A percentile compares a stretch with the other conserved stretches of the same genome.
phyloP scores from a whole-genome alignment of 2,888 invertebrate genomes.

The Lochmaea crataegi region DNA sequence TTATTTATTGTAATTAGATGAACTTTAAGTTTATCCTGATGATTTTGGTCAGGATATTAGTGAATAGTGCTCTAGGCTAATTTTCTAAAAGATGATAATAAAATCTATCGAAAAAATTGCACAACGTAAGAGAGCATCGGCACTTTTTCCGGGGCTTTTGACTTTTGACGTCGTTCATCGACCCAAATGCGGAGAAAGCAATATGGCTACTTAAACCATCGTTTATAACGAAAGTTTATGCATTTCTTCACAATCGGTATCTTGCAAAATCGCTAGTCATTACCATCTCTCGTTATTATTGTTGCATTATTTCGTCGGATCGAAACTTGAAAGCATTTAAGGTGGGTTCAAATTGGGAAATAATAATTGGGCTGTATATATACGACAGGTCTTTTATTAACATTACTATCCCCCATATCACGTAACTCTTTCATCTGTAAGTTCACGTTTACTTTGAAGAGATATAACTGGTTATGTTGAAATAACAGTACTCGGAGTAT shows the following conservation, averaged over 20 bases:
- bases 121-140: constrained; percentile 41
- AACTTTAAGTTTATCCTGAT: too few relatives aligned
- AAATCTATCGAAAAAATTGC: constrained; percentile 54
- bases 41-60: too few relatives aligned
- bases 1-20: too few relatives aligned
- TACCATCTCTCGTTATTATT: constrained; percentile 41
- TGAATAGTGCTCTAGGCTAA: too few relatives aligned
- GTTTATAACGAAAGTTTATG: constrained; percentile 49
- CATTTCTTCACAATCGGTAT: constrained; percentile 46
- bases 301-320: constrained; percentile 32
- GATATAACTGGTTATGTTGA: neutral
- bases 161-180: constrained; percentile 49
- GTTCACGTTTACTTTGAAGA: neutral
- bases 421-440: neutral
- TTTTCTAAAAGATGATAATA: constrained; percentile 29
- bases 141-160: constrained; percentile 59
- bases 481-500: neutral
- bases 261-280: constrained; percentile 41
- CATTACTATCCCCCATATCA: neutral
- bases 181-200: constrained; percentile 47
- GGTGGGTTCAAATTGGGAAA: constrained; percentile 28
- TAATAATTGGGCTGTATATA: constrained; percentile 14
- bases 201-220: constrained; percentile 24
- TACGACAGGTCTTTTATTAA: constrained; percentile 6
- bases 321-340: constrained; percentile 21